Base-by-base conservation (phyloP, 2,888 invertebrate species). In the Sisyra nigra region DNA sequence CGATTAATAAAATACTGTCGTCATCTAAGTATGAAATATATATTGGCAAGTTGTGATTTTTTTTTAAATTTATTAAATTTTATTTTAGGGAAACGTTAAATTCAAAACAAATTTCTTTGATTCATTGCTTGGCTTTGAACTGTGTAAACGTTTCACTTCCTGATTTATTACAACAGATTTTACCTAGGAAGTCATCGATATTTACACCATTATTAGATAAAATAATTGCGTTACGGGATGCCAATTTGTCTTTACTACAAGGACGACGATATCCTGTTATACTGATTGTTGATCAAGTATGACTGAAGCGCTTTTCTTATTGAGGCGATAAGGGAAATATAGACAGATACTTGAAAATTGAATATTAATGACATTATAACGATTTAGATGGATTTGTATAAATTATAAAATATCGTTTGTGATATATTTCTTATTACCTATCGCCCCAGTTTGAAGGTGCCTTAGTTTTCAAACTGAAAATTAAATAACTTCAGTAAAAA, bases 251-350 rank as follows among this genome's bases (percentile, higher is more conserved):
- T 0, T 51, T 72, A 47, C 63, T 60, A 52, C 58, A 59, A 39
- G 65, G 68, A 1, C 68, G 64, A 46, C 60, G 75, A 40, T 66
- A 74, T 59, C 74, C 77, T 1, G 66, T 80, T 38, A 66, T 81
- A 51, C 58, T 81, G 47, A 72, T 80, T 49, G 60, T 80, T n/a
- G 80, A 80, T 60, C 79, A 80, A 61, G 80, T 79, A 59, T n/a
- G n/a, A n/a, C n/a, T n/a, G n/a, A n/a, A n/a, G n/a, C 51, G 46
- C 49, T 37, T 35, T 33, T 52, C 49, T 45, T 31, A 2, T n/a
- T 31, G 3, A 31, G n/a, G 32, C 11, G 3, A 31, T 11, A 31
- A 11, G 11, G 10, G 5, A 31, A 31, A 10, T 10, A 31, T n/a
- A 31, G 11, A 31, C 5, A 31, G 3, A 3, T 5, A 11, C 32